Base-by-base conservation (phyloP, 2,888 invertebrate species). In the Sthenelais limicola region DNA sequence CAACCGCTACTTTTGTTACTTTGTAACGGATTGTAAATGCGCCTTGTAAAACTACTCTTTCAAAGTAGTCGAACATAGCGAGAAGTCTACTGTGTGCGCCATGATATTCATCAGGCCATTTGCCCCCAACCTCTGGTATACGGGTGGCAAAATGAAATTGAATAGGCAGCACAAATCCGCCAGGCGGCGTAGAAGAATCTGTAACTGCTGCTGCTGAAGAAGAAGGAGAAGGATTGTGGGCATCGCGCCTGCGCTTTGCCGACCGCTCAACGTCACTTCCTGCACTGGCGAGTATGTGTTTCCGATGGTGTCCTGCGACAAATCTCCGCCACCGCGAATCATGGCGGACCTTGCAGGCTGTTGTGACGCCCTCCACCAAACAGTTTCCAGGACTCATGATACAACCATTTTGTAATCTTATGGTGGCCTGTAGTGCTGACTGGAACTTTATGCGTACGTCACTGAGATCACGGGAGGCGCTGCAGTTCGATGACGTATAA, bases 91-190 rank as follows among this genome's bases (percentile, higher is more conserved):
- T 71, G 24, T 43, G 32, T 9, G 77, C 78, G 18, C 48, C 56
- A 72, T 78, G 78, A 51, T 76, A 77, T 35, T 77, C 77, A 49
- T 78, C 77, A 0, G 78, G 78, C 78, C 78, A 78, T 15, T 71
- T 68, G 18, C 76, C 77, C 9, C 48, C 62, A 0, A 71, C 72
- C 47, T 71, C 71, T 3, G 75, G 70, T 12, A 76, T 54, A 15
- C 68, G 47, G 2, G 76, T 76, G 33, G 56, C 74, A 28, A 76
- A 72, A 28, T 74, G 73, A 67, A 76, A 74, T 35, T 70, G 71
- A 4, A 76, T 69, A 24, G 73, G 73, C 54, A 77, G 51, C 26
- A 62, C 49, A 47, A 48, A 48, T 18, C 38, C 70, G 38, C 33
- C 15, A 7, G 30, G 33, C 49, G 70, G 70, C 28, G 26, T 12